Conservation (phyloP, 2,888 invertebrate species). For the Parasteatoda lunata region DNA sequence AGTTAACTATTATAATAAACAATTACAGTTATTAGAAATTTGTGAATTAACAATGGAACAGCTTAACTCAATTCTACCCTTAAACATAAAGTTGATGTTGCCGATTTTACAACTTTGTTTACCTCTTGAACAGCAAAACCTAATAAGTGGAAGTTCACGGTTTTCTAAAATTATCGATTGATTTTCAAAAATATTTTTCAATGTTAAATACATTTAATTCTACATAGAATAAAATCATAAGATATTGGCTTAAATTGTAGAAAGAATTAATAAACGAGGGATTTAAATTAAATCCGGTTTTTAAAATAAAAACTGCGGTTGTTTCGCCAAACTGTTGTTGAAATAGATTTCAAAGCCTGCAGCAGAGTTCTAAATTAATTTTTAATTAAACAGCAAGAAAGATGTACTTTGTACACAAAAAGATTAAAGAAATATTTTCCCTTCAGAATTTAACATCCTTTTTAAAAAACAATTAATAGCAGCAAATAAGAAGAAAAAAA, state of each 20-base stretch:
- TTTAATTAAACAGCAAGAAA: constrained; percentile 67
- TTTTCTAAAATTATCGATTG: too few species aligned
- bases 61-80: too few species aligned
- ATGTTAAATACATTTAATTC: not conserved
- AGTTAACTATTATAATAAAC: too few species aligned
- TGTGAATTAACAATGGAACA: too few species aligned
- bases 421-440: constrained; percentile 67
- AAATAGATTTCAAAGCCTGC: constrained; percentile 66
- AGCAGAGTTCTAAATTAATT: constrained; percentile 66
- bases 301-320: constrained; percentile 61
- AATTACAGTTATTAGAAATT: too few species aligned
- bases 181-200: too few species aligned
- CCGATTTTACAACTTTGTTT: too few species aligned
- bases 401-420: constrained; percentile 67
- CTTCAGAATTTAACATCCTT: constrained; percentile 59
- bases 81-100: too few species aligned
- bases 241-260: constrained; percentile 9
- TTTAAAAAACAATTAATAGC: constrained; percentile 68
- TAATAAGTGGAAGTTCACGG: too few species aligned
- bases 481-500: constrained; percentile 51
- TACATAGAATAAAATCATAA: not conserved
- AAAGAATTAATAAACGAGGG: constrained; percentile 9
- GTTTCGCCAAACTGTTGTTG: constrained; percentile 48
- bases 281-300: constrained; percentile 67
- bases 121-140: too few species aligned